Evolutionary conservation across 1,140 invertebrate species (phyloP).

Genomic region (Drosophila kurseongensis): DNA sequence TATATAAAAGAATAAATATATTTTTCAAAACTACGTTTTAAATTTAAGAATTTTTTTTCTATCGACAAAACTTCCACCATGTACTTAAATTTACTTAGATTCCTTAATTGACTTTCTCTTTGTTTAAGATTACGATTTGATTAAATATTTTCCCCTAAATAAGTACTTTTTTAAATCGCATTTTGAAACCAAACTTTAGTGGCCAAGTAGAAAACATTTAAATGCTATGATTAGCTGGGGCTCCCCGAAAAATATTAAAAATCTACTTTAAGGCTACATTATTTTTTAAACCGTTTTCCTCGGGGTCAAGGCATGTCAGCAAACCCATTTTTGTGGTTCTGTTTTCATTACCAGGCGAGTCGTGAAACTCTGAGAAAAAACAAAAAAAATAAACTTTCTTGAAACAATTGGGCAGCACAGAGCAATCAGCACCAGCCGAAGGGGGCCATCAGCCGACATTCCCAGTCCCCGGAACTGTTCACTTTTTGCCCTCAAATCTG

Average conservation of each 20-base stretch:
- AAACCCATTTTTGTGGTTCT: background rate
- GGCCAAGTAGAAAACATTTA: too few species aligned
- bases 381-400: conserved; percentile 1
- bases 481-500: conserved; percentile 16
- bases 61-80: too few species aligned
- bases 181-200: too few species aligned
- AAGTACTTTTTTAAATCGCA: too few species aligned
- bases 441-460: conserved; percentile 2
- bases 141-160: too few species aligned
- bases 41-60: too few species aligned
- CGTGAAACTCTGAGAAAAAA: background rate
- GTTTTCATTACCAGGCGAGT: conserved; percentile 4
- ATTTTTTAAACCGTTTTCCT: background rate
- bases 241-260: background rate
- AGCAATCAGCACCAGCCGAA: conserved; percentile 7
- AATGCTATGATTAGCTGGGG: too few species aligned
- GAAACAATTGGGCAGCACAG: background rate
- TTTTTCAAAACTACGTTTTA: too few species aligned
- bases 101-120: too few species aligned
- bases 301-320: conserved; percentile 1
- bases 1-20: too few species aligned
- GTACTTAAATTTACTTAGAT: too few species aligned
- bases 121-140: too few species aligned
- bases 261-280: background rate
- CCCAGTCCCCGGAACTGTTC: conserved; percentile 1